Evolutionary conservation across 2,888 invertebrate genomes (phyloP), one percentile per base, ranked within the genome.

Genomic region (Cantharis flavilabris): DNA sequence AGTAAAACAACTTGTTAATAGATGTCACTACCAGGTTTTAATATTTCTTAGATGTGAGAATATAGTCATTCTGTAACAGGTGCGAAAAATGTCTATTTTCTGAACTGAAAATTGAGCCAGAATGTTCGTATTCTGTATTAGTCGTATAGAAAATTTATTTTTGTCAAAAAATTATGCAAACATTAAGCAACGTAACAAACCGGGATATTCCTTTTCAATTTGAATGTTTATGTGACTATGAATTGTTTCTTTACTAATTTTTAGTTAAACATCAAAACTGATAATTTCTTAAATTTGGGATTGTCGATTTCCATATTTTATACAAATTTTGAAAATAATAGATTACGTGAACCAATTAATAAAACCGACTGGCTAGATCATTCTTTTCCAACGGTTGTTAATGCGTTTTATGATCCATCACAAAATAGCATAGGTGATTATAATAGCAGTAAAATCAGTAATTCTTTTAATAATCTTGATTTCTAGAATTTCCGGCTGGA

Each of bases 401-500:
- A 96, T 86, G 96, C 96, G 2, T 96, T 94, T 89, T 96, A 96
- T 86, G 95, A 94, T 1, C 93, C 95, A 0, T 92, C 95, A 73
- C 95, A 96, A 88, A 96, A 96, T 87, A 95, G 95, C 85, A 96
- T 96, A 81, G 95, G 96, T 96, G 90, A 93, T n/a, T n/a, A 7
- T n/a, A 49, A 49, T 7, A 3, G 49, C 49, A n/a, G 2, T 49
- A 49, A 49, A 49, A 49, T n/a, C 49, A 2, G 9, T 90, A 0
- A 89, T 90, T 7, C 85, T n/a, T n/a, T 49, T 49, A 49, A 49
- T n/a, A 49, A 49, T n/a, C 5, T 49, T 2, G n/a, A 65, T 69
- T 76, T 83, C 70, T 3, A 98, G 97, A 97, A 89, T 97, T 97
- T 13, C 71, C 75, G 9, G 70, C 71, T 26, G 73, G 33, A n/a